Evolutionary conservation across 2,113 vertebrate species (phyloP), one percentile per base, ranked within the genome.

Genomic region (Saccopteryx leptura): DNA sequence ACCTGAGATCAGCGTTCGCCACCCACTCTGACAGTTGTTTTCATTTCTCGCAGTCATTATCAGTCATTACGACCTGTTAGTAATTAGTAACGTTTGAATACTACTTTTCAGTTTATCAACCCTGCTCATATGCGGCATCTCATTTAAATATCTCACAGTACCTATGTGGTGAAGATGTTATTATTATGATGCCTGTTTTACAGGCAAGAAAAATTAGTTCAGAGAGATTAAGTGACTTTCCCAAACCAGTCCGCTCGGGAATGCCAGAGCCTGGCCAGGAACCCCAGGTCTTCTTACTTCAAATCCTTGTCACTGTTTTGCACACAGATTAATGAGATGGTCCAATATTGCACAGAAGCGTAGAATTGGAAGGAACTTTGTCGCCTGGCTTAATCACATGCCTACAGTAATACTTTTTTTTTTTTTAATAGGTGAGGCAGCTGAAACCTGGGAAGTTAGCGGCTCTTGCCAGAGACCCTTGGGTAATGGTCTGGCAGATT

Each of bases 201-300:
- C 12, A 91, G 74, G 54, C 52, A 85, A 94, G 50, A 78, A 78
- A 78, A 56, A 81, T 85, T 68, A 7, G 21, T 56, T 91, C 58
- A 54, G 88, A 93, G 86, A 81, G 63, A 33, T 68, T 17, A 68
- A 39, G 14, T 54, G 89, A n/a, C 39, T 83, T n/a, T 39, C 9
- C 15, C 71, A 78, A 58, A 52, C 61, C 71, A 12, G 50, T 33
- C 76, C 61, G 28, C 26, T 33, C 46, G 15, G 52, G 54, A 58
- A 65, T 2, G 18, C 24, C 46, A 56, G 63, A 74, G 60, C 19
- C 50, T 21, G 19, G n/a, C 61, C 54, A 9, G 56, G 76, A 94
- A 14, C 31, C 28, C 7, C 15, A 78, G 50, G 28, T 46, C 90
- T 88, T 69, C 90, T 71, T 4, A 23, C 18, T 61, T 15, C n/a